Conservation (phyloP, 1,140 invertebrate species). For the Sitobion miscanthi region DNA sequence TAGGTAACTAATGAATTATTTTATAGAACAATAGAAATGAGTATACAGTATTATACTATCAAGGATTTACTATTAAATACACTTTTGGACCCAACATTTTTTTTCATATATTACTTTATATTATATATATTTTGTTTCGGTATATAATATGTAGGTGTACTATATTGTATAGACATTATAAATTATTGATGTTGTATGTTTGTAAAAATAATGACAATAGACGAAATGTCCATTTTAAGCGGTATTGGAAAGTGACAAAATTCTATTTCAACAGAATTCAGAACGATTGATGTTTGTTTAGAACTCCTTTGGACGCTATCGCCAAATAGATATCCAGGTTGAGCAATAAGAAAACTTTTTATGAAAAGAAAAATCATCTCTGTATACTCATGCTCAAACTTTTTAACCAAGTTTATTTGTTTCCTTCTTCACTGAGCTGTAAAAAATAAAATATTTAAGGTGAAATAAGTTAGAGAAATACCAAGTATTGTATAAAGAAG, state of each 20-base stretch:
- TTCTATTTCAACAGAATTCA: neutral
- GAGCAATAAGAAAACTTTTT: constrained; percentile 27
- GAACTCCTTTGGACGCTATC: neutral
- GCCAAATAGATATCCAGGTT: constrained; percentile 20
- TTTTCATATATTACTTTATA: too few relatives aligned
- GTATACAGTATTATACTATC: neutral
- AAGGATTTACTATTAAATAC: neutral
- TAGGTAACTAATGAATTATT: neutral
- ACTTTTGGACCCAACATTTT: neutral
- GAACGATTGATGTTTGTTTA: constrained; percentile 11
- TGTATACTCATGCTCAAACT: neutral
- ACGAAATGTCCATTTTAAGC: neutral
- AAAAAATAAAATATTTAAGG: constrained; percentile 46
- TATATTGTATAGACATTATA: neutral
- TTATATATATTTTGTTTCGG: neutral
- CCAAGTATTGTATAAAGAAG: constrained; percentile 8
- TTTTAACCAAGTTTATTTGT: constrained; percentile 32
- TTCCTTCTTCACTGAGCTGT: neutral
- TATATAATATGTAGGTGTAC: neutral
- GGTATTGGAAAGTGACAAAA: neutral
- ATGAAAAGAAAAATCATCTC: constrained; percentile 27
- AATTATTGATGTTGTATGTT: neutral
- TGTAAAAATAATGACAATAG: neutral
- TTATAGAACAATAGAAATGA: neutral
- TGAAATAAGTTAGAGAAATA: constrained; percentile 38